These are phyloP conservation scores for Saturnia japonica DNA, from an alignment of 2,888 invertebrate genomes.

Conservation along the genomic window DNA sequence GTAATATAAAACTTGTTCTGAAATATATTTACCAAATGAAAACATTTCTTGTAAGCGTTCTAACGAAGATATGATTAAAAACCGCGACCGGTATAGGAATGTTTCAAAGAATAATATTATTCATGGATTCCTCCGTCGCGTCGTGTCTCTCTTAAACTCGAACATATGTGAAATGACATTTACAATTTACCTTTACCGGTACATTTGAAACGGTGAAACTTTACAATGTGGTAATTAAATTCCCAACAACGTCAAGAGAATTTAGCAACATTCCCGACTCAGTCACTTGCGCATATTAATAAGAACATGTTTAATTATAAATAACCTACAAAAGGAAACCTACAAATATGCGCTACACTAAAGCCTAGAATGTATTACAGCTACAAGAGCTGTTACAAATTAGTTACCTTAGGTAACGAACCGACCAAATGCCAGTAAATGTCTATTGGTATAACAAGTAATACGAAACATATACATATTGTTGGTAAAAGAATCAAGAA, in stretches of 20 bases:
- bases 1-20: background rate
- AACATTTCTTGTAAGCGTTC: background rate
- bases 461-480: background rate
- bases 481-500: background rate
- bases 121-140: constrained; percentile 5
- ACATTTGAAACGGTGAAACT: background rate
- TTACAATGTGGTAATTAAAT: background rate
- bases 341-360: background rate
- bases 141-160: background rate
- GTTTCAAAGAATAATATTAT: background rate
- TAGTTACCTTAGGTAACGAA: background rate
- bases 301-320: background rate
- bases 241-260: background rate
- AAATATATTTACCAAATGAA: background rate
- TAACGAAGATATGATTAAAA: background rate
- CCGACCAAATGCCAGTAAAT: background rate
- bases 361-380: background rate
- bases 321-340: background rate
- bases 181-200: background rate
- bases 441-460: background rate
- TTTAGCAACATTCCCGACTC: background rate
- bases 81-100: background rate
- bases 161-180: constrained; percentile 1
- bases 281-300: background rate
- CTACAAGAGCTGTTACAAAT: background rate